Evolutionary conservation across 2,797 vertebrate species (phyloP), one percentile per base, ranked within the genome.

Genomic region (Hippocampus kuda): DNA sequence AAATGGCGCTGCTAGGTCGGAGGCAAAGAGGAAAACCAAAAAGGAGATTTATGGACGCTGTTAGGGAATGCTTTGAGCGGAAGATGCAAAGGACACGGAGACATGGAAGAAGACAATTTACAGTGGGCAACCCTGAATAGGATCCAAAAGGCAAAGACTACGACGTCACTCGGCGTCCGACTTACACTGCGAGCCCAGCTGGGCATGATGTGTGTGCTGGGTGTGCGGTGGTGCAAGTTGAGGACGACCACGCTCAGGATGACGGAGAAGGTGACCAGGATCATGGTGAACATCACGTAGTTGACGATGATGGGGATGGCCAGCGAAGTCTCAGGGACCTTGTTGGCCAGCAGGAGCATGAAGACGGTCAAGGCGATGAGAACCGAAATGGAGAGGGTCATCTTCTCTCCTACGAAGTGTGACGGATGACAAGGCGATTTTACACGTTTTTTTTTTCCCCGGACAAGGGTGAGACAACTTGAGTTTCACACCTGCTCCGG

Each of bases 331-430:
- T 96, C 94, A 0, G 95, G 95, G 46, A 97, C 93, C 81, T 86
- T 96, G 86, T 94, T 92, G 0, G 95, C 94, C 89, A 97, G 83
- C 83, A 97, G 90, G 61, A 97, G 88, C 86, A 97, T 90, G 86
- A 97, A 97, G 78, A 97, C 94, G 26, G 95, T 97, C 30, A 95
- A 90, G 53, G 95, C 92, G 65, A 97, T 92, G 72, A 97, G 90
- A 27, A 94, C 93, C 0, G 94, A 96, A 78, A 97, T 96, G 34
- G 94, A 95, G 20, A 96, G 92, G 13, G 93, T 94, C 93, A 97
- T 94, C 89, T 96, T 96, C 88, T 96, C 95, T 63, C 95, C 95
- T 96, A 85, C 24, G 67, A 57, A 12, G 4, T 22, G 30, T 22
- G 30, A 30, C 9, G 20, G 30, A 53, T 4, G 20, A 27, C 12